Evolutionary conservation across 2,888 invertebrate genomes (phyloP).

Genomic region (Oligia strigilis): DNA sequence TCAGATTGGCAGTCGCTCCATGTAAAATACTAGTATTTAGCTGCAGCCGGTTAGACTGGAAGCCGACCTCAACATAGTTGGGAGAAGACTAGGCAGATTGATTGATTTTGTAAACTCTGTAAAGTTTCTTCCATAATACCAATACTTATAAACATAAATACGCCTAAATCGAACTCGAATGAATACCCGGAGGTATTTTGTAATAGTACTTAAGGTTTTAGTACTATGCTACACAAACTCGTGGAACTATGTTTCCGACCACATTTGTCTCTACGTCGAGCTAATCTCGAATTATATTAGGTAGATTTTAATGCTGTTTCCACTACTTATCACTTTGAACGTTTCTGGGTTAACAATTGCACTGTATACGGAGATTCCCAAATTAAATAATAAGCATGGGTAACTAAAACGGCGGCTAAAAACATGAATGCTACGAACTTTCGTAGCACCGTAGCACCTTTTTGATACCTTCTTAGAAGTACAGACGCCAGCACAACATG

Average conservation of each 20-base stretch:
- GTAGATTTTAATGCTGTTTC: conserved; percentile 32
- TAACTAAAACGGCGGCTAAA: background rate
- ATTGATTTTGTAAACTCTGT: background rate
- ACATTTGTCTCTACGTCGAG: conserved; percentile 47
- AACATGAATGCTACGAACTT: conserved; percentile 4
- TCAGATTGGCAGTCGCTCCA: too few relatives aligned
- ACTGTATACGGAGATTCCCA: too few relatives aligned
- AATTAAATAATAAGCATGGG: conserved; percentile 4
- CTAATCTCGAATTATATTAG: conserved; percentile 46
- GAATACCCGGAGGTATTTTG: conserved; percentile 47
- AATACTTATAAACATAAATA: too few relatives aligned
- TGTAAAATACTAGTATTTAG: background rate
- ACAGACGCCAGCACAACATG: too few relatives aligned
- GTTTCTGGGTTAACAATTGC: conserved; percentile 6
- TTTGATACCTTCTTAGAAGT: background rate
- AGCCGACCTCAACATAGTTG: background rate
- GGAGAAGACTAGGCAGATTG: background rate
- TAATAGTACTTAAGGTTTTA: conserved; percentile 51
- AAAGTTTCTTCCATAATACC: background rate
- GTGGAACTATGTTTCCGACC: conserved; percentile 36
- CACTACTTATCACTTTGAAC: conserved; percentile 7
- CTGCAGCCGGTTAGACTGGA: background rate
- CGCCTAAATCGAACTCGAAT: background rate
- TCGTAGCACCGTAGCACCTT: background rate
- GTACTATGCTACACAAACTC: conserved; percentile 40